Percentiles rank a stretch among this genome's conserved stretches.
Evolutionary conservation across 2,888 invertebrate species (phyloP).

Genomic region (Diadegma fenestrale): DNA sequence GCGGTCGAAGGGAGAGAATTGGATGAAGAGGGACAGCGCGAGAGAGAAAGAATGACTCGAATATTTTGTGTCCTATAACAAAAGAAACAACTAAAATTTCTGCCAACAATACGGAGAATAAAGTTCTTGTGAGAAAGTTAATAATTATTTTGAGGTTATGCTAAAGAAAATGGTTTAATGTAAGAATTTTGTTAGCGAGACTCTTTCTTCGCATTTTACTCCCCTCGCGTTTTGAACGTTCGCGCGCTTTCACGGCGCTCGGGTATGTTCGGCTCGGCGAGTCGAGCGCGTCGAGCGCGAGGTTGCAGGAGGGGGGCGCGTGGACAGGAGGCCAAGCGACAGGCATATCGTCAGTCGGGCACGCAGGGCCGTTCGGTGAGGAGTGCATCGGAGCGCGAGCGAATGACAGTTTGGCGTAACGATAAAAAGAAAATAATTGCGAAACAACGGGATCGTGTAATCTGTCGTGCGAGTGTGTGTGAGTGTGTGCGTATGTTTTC

Average conservation of each 20-base stretch:
- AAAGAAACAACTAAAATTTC: not conserved
- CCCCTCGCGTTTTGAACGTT: conserved; percentile 26
- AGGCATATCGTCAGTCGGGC: conserved; percentile 64
- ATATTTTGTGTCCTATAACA: not conserved
- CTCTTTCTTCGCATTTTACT: not conserved
- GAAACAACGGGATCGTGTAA: conserved; percentile 40
- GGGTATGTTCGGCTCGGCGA: conserved; percentile 32
- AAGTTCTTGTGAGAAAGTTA: no score
- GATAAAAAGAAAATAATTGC: conserved; percentile 6
- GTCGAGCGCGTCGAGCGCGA: conserved; percentile 11
- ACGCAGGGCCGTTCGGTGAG: conserved; percentile 65
- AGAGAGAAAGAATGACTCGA: not conserved
- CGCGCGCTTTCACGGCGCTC: conserved; percentile 20
- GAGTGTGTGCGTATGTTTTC: not conserved
- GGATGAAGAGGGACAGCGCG: not conserved
- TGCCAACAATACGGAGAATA: not conserved
- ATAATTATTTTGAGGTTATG: not conserved
- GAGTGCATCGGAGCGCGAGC: conserved; percentile 49
- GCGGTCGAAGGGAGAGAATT: not conserved
- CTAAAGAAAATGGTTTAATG: not conserved
- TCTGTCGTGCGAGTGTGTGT: conserved; percentile 13
- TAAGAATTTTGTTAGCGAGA: not conserved
- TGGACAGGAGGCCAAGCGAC: conserved; percentile 70
- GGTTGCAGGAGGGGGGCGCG: conserved; percentile 39
- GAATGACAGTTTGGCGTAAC: conserved; percentile 30